These are phyloP conservation scores for Cyprinodon variegatus DNA, from an alignment of 2,113 vertebrate species.

Conservation along the genomic window DNA sequence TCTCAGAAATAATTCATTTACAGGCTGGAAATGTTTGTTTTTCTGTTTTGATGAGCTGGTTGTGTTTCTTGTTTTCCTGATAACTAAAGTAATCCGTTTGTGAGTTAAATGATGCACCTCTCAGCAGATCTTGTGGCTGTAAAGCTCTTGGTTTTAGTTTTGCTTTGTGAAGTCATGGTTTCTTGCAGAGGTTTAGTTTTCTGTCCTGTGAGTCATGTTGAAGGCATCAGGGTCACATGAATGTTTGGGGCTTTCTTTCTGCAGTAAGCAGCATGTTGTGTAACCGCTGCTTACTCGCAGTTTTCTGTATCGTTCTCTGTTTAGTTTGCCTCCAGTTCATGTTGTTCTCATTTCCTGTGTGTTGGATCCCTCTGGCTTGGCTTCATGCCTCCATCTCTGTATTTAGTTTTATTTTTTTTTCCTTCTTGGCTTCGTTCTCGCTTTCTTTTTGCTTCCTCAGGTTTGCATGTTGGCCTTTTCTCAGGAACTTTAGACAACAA, in stretches of 20 bases:
- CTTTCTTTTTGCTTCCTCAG: not conserved
- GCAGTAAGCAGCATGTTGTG: not conserved
- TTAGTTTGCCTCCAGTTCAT: not conserved
- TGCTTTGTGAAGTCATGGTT: constrained; percentile 8
- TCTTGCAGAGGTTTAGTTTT: constrained; percentile 24
- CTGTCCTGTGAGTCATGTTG: constrained; percentile 18
- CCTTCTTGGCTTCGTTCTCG: constrained; percentile 1
- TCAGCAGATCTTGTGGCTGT: not conserved
- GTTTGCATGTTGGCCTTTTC: not conserved
- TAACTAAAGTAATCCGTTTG: too few species aligned
- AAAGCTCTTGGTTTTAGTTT: not conserved
- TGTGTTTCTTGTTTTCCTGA: not conserved
- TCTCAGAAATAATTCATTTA: not conserved
- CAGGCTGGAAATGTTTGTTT: not conserved
- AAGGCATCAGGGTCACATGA: constrained; percentile 26
- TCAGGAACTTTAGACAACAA: not conserved
- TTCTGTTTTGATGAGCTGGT: not conserved
- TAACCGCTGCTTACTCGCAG: not conserved
- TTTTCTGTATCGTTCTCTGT: not conserved
- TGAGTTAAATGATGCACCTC: not conserved
- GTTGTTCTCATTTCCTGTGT: constrained; percentile 47
- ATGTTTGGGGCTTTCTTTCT: not conserved
- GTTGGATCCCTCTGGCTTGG: constrained; percentile 36
- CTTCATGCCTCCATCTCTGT: constrained; percentile 11
- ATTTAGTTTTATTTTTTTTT: not conserved